These are phyloP conservation scores for Gymnoscelis rufifasciata DNA, from an alignment of 2,888 invertebrate species.

Conservation along the genomic window DNA sequence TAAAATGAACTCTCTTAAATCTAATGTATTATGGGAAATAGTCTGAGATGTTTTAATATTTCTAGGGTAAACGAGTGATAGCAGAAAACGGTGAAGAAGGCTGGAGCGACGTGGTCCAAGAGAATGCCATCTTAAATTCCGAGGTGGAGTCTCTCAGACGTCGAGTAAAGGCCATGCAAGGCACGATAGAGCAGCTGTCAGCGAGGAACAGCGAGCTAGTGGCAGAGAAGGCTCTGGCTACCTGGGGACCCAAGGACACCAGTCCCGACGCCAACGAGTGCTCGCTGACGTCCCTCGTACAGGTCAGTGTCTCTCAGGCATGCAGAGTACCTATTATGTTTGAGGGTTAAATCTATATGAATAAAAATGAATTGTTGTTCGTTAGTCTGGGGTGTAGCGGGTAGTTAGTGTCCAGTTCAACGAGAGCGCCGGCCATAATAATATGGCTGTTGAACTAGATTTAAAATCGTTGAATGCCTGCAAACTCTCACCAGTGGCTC, in stretches of 20 bases:
- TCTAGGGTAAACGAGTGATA: conserved; percentile 90
- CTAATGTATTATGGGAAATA: too few species aligned
- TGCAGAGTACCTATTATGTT: too few species aligned
- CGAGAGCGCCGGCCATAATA: too few species aligned
- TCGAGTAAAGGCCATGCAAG: conserved; percentile 95
- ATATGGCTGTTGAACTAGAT: too few species aligned
- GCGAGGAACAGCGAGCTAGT: conserved; percentile 89
- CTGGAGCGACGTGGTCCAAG: conserved; percentile 96
- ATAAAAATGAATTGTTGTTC: too few species aligned
- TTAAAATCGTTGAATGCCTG: too few species aligned
- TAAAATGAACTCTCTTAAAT: too few species aligned
- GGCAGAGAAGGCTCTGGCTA: conserved; percentile 85
- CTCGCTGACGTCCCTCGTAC: conserved; percentile 67
- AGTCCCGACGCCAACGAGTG: conserved; percentile 62
- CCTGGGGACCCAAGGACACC: conserved; percentile 76
- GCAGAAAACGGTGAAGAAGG: conserved; percentile 92
- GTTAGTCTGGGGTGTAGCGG: too few species aligned
- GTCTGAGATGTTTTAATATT: too few species aligned
- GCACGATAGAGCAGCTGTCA: conserved; percentile 92
- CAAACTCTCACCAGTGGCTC: too few species aligned
- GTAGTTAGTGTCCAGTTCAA: too few species aligned
- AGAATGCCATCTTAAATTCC: conserved; percentile 93
- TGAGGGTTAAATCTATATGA: too few species aligned
- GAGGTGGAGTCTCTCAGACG: conserved; percentile 93
- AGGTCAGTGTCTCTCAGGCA: conserved; percentile 53